Evolutionary conservation across 2,797 vertebrate genomes (phyloP).

Genomic region (Iguana delicatissima): DNA sequence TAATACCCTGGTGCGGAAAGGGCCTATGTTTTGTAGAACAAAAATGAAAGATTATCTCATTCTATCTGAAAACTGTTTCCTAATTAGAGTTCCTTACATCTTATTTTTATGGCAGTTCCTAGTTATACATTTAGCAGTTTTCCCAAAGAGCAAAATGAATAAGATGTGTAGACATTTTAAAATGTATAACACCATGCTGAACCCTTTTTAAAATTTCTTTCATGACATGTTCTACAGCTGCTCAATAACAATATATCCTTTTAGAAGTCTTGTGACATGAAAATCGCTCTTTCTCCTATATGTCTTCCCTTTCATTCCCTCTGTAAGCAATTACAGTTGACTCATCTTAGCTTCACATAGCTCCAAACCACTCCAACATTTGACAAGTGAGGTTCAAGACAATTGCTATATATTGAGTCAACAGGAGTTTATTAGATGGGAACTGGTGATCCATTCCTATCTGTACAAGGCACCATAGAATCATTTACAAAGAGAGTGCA

Average conservation of each 20-base stretch:
- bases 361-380: neutral
- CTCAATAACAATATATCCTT: conserved; percentile 27
- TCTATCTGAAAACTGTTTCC: neutral
- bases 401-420: neutral
- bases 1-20: no score
- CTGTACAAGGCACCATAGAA: neutral
- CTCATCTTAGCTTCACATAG: neutral
- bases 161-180: neutral
- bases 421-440: conserved; percentile 1
- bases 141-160: conserved; percentile 17
- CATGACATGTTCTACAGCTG: conserved; percentile 14
- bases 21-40: conserved; percentile 5
- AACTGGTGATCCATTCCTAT: neutral
- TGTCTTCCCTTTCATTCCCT: neutral
- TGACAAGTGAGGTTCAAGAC: conserved; percentile 6
- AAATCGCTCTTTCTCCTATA: neutral
- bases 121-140: conserved; percentile 37
- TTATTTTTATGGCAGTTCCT: conserved; percentile 21
- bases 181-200: neutral
- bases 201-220: conserved; percentile 12
- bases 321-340: neutral
- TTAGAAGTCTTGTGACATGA: neutral
- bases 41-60: neutral
- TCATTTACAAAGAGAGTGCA: neutral
- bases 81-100: neutral